These are phyloP conservation scores for Agrotis clavis DNA, from an alignment of 2,888 invertebrate species.

Conservation along the genomic window DNA sequence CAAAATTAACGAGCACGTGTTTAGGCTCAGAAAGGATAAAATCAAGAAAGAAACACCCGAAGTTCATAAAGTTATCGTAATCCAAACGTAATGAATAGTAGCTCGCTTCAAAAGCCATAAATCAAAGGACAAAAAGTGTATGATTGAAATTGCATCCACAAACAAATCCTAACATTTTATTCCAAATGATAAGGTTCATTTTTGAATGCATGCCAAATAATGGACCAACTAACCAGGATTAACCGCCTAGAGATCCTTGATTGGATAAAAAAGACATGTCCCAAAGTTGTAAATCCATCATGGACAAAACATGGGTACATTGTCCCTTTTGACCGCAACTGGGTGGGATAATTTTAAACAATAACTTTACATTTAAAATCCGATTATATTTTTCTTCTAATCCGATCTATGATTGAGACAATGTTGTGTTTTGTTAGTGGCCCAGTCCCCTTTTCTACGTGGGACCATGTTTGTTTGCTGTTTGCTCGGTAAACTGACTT, in stretches of 20 bases:
- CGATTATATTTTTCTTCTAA: slow-evolving; percentile 81
- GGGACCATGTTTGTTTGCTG: slow-evolving; percentile 59
- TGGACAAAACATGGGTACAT: slow-evolving; percentile 58
- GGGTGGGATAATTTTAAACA: slow-evolving; percentile 82
- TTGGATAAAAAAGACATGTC: slow-evolving; percentile 62
- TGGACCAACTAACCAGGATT: slow-evolving; percentile 40
- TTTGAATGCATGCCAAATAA: slow-evolving; percentile 6
- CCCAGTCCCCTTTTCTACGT: slow-evolving; percentile 73
- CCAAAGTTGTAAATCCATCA: slow-evolving; percentile 64
- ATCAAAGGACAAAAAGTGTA: slow-evolving; percentile 46
- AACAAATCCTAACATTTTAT: slow-evolving; percentile 6
- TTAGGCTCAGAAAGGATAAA: slow-evolving; percentile 32
- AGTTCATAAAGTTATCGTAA: slow-evolving; percentile 53
- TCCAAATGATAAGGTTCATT: slow-evolving; percentile 22
- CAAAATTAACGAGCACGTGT: slow-evolving; percentile 43
- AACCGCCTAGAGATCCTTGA: slow-evolving; percentile 48
- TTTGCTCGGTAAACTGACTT: slow-evolving; percentile 59
- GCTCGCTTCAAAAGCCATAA: slow-evolving; percentile 61
- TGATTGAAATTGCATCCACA: slow-evolving; percentile 20
- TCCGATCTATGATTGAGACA: slow-evolving; percentile 75
- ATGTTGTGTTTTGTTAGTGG: slow-evolving; percentile 75
- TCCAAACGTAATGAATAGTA: slow-evolving; percentile 61
- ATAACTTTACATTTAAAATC: slow-evolving; percentile 85
- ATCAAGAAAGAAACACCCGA: slow-evolving; percentile 21
- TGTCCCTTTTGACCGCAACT: slow-evolving; percentile 64